These are phyloP conservation scores for Acrobasis repandana DNA, from an alignment of 2,888 invertebrate species.

Conservation along the genomic window DNA sequence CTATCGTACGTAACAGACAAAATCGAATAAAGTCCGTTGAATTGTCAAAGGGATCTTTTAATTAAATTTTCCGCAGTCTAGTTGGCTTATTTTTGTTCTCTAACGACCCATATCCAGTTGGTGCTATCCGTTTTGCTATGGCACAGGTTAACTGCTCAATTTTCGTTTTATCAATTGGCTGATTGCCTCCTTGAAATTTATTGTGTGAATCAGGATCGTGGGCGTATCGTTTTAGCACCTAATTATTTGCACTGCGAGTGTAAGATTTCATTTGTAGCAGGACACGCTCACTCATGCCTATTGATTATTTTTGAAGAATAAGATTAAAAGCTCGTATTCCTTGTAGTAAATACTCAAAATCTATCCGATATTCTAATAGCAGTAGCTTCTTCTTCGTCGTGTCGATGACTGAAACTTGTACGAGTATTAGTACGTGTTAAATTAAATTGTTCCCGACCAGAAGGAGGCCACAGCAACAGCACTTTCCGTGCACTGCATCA, in stretches of 20 bases:
- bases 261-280: not conserved
- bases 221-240: slow-evolving; percentile 38
- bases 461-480: too few species aligned
- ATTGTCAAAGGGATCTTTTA: not conserved
- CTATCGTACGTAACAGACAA: not conserved
- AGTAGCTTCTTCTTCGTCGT: too few species aligned
- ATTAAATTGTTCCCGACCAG: too few species aligned
- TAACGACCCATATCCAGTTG: slow-evolving; percentile 26
- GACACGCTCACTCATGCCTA: not conserved
- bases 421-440: too few species aligned
- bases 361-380: too few species aligned
- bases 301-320: too few species aligned
- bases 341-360: too few species aligned
- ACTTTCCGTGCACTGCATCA: too few species aligned
- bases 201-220: slow-evolving; percentile 47
- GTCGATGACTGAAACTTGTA: too few species aligned
- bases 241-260: slow-evolving; percentile 38
- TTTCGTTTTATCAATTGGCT: slow-evolving; percentile 60
- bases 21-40: not conserved
- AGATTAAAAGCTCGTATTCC: too few species aligned
- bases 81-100: slow-evolving; percentile 6
- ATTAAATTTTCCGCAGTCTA: not conserved
- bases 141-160: slow-evolving; percentile 47
- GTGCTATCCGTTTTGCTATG: slow-evolving; percentile 24
- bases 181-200: slow-evolving; percentile 56